Percentiles rank a stretch among this genome's conserved stretches.
Conservation (phyloP, 2,888 invertebrate genomes). For the Rambutsinella grinnellia region DNA sequence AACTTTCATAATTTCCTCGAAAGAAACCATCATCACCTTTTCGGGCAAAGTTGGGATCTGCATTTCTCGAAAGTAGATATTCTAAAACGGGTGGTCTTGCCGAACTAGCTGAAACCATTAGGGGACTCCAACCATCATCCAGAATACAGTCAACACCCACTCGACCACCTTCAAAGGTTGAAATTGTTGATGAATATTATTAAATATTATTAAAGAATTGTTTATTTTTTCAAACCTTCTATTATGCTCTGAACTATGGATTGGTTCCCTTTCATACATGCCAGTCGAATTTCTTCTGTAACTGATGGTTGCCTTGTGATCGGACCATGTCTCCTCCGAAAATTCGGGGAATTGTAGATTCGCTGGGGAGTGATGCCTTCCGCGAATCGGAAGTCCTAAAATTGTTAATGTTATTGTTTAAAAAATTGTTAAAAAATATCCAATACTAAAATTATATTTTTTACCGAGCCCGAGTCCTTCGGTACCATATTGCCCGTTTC, state of each 20-base stretch:
- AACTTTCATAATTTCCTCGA: too few relatives aligned
- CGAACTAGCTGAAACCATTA: constrained; percentile 56
- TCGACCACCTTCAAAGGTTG: constrained; percentile 18
- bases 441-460: background rate
- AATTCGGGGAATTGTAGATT: constrained; percentile 12
- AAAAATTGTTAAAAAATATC: too few relatives aligned
- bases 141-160: constrained; percentile 38
- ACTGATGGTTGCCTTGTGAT: constrained; percentile 32
- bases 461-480: constrained; percentile 39
- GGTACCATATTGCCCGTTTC: too few relatives aligned
- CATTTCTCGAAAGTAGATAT: constrained; percentile 42
- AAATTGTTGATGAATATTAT: too few relatives aligned
- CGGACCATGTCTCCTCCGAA: constrained; percentile 44
- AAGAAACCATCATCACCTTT: constrained; percentile 30
- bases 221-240: too few relatives aligned
- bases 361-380: constrained; percentile 29
- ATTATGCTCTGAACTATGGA: constrained; percentile 37
- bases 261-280: constrained; percentile 50
- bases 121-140: constrained; percentile 53
- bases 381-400: too few relatives aligned
- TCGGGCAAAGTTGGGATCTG: constrained; percentile 49
- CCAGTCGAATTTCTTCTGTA: constrained; percentile 40
- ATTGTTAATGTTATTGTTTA: too few relatives aligned
- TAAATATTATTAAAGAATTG: too few relatives aligned
- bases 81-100: constrained; percentile 44